Conservation (phyloP, 2,797 vertebrate genomes). For the Chrysocyon brachyurus region DNA sequence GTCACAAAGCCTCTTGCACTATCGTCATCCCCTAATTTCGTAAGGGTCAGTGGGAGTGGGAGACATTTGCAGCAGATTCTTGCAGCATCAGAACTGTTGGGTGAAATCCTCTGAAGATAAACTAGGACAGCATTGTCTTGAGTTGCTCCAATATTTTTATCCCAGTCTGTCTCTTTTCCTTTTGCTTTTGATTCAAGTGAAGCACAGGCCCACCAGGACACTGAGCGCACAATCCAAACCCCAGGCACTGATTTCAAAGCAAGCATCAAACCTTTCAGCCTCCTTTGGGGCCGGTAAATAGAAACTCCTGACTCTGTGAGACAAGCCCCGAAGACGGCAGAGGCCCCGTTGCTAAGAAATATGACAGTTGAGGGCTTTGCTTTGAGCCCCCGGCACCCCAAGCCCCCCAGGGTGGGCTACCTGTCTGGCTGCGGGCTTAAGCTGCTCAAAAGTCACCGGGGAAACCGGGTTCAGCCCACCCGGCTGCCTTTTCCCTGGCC, state of each 20-base stretch:
- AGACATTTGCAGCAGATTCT: neutral
- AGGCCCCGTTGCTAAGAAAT: neutral
- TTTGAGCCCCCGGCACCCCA: fast-evolving
- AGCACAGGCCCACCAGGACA: neutral
- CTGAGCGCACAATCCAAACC: neutral
- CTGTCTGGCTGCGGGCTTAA: fast-evolving
- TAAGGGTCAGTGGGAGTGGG: neutral
- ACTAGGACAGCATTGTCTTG: neutral
- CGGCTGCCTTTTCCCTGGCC: neutral
- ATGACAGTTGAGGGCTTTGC: neutral
- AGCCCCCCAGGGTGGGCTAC: fast-evolving
- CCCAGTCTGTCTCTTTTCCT: neutral
- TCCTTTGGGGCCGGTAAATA: neutral
- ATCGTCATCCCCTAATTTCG: fast-evolving
- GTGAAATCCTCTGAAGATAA: neutral
- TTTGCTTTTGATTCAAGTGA: slow-evolving; percentile 35
- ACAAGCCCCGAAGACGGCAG: neutral
- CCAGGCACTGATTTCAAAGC: neutral
- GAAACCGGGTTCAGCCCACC: neutral
- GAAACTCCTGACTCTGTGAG: neutral
- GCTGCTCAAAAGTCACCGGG: neutral
- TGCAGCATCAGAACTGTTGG: neutral
- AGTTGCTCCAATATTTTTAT: neutral
- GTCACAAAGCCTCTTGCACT: neutral
- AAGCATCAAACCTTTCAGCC: neutral